phyloP scores from a whole-genome alignment of 2,888 invertebrate species.

The Stenchaetothrips biformis region DNA sequence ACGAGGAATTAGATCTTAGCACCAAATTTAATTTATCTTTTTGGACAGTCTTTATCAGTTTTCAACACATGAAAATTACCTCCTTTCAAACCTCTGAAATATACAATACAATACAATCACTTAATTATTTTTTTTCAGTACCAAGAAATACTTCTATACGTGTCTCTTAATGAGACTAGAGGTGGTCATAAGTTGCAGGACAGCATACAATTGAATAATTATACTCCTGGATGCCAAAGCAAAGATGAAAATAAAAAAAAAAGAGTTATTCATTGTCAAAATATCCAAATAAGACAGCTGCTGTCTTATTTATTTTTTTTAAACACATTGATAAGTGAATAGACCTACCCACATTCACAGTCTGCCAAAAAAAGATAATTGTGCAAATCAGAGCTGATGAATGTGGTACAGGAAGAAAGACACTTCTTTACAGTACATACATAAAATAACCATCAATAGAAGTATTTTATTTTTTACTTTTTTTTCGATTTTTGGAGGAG shows the following conservation, averaged over 20 bases:
- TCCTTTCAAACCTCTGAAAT: background rate
- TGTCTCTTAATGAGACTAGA: background rate
- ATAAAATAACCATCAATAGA: background rate
- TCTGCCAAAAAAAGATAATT: background rate
- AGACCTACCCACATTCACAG: constrained; percentile 6
- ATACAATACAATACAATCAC: background rate
- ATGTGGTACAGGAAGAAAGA: background rate
- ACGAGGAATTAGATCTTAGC: background rate
- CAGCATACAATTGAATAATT: background rate
- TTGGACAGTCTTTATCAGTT: constrained; percentile 16
- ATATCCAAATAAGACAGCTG: background rate
- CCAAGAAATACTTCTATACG: background rate
- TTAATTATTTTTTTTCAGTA: background rate
- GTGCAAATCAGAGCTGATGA: constrained; percentile 17
- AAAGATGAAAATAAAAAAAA: background rate
- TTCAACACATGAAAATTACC: constrained; percentile 13
- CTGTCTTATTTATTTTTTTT: background rate
- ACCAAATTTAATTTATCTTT: constrained; percentile 23
- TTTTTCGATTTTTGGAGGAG: background rate
- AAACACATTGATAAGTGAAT: background rate
- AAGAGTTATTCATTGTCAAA: background rate
- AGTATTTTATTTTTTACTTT: background rate
- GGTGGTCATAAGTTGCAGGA: background rate
- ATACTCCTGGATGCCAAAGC: background rate
- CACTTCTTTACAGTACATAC: background rate